Evolutionary conservation across 2,888 invertebrate species (phyloP).

Genomic region (Ochropacha duplaris): DNA sequence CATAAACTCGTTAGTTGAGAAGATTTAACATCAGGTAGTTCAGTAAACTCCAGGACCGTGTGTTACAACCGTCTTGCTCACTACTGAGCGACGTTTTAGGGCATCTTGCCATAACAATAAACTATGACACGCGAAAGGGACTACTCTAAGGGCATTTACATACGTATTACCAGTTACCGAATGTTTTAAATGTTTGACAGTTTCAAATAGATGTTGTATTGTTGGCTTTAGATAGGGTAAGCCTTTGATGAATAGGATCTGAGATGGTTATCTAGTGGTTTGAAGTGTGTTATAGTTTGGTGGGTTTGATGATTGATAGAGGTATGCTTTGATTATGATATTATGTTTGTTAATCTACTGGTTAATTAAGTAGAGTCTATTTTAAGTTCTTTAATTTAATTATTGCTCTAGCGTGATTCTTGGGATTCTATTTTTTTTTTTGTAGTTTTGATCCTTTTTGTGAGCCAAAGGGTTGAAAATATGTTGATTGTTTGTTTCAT

Average conservation of each 20-base stretch:
- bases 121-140: constrained; percentile 42
- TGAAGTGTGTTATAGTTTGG: constrained; percentile 27
- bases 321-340: constrained; percentile 9
- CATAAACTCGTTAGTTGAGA: too few species aligned
- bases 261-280: constrained; percentile 21
- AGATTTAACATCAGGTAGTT: background rate
- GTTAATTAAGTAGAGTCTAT: too few species aligned
- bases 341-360: constrained; percentile 8
- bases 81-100: constrained; percentile 63
- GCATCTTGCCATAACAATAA: constrained; percentile 78
- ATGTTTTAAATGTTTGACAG: constrained; percentile 75
- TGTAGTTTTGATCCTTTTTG: too few species aligned
- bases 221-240: constrained; percentile 30
- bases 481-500: too few species aligned
- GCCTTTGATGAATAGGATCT: constrained; percentile 42
- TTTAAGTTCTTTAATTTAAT: too few species aligned
- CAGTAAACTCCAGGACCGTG: constrained; percentile 22
- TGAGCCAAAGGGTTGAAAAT: too few species aligned
- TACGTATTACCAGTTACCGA: constrained; percentile 62
- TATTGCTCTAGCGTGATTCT: too few species aligned
- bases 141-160: constrained; percentile 63
- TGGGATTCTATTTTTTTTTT: too few species aligned
- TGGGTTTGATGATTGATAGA: constrained; percentile 16
- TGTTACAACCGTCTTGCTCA: constrained; percentile 56
- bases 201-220: constrained; percentile 56